These are phyloP conservation scores for Eupristina koningsbergeri DNA, from an alignment of 1,140 invertebrate species.

Conservation along the genomic window DNA sequence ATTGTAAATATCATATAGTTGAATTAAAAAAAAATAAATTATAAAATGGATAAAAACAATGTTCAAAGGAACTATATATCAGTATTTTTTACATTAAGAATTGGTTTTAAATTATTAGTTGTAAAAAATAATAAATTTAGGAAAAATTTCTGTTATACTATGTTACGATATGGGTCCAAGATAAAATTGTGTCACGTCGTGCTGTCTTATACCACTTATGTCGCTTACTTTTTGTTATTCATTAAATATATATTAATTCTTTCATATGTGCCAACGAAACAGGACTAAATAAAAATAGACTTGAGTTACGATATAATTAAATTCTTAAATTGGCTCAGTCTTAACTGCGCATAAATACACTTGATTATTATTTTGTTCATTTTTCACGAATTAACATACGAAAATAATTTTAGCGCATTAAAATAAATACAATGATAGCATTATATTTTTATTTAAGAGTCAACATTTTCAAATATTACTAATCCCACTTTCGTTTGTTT, in stretches of 20 bases:
- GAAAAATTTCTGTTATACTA: not conserved
- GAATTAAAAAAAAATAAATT: not conserved
- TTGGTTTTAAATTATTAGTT: constrained; percentile 1
- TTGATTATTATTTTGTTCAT: not conserved
- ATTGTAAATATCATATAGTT: not conserved
- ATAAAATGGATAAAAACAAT: not conserved
- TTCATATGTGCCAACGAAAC: not conserved
- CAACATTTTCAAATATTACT: constrained; percentile 7
- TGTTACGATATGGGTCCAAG: constrained; percentile 69
- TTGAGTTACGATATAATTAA: not conserved
- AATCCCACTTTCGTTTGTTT: constrained; percentile 6
- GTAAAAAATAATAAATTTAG: constrained; percentile 16
- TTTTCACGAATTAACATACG: not conserved
- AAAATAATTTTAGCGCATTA: not conserved
- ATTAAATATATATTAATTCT: not conserved
- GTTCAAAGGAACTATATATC: not conserved
- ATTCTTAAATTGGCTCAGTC: constrained; percentile 36
- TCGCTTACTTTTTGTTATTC: not conserved
- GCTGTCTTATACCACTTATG: constrained; percentile 52
- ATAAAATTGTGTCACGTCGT: constrained; percentile 68
- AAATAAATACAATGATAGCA: constrained; percentile 45
- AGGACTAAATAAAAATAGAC: not conserved
- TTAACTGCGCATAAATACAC: not conserved
- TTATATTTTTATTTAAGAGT: constrained; percentile 45
- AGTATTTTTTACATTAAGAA: not conserved